A percentile compares a stretch with the other conserved stretches of the same genome.
Evolutionary conservation across 1,140 invertebrate species (phyloP).

Genomic region (Reticulitermes speratus): DNA sequence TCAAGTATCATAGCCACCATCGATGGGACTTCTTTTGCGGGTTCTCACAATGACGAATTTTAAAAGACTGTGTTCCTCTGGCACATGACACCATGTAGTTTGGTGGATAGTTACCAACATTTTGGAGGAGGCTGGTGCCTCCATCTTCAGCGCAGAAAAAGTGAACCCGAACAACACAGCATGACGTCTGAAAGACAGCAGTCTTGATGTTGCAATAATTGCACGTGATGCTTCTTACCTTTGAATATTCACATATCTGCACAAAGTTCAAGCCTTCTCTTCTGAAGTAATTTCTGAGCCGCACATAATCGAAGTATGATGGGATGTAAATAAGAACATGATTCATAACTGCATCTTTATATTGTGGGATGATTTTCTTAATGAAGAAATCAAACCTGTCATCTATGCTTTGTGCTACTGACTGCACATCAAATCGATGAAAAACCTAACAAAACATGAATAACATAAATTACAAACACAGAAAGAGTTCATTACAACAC

Average conservation of each 20-base stretch:
- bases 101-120: too few species aligned
- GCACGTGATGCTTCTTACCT: conserved; percentile 50
- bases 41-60: too few species aligned
- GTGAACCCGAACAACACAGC: too few species aligned
- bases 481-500: too few species aligned
- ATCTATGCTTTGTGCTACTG: conserved; percentile 64
- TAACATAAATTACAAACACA: background rate
- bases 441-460: conserved; percentile 52
- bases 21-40: too few species aligned
- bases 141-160: too few species aligned
- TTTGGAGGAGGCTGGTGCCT: too few species aligned
- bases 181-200: too few species aligned
- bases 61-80: too few species aligned
- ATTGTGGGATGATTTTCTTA: conserved; percentile 80
- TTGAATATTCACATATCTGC: conserved; percentile 86
- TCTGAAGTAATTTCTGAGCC: conserved; percentile 88
- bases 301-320: conserved; percentile 94
- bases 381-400: conserved; percentile 86
- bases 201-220: background rate
- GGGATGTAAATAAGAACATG: conserved; percentile 91
- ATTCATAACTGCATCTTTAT: conserved; percentile 72
- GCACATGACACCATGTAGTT: too few species aligned
- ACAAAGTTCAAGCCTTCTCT: conserved; percentile 82
- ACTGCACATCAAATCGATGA: conserved; percentile 61
- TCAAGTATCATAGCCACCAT: too few species aligned